Percentiles rank a stretch among this genome's conserved stretches.
Evolutionary conservation across 2,113 vertebrate species (phyloP).

Genomic region (Megaceryle torquata): DNA sequence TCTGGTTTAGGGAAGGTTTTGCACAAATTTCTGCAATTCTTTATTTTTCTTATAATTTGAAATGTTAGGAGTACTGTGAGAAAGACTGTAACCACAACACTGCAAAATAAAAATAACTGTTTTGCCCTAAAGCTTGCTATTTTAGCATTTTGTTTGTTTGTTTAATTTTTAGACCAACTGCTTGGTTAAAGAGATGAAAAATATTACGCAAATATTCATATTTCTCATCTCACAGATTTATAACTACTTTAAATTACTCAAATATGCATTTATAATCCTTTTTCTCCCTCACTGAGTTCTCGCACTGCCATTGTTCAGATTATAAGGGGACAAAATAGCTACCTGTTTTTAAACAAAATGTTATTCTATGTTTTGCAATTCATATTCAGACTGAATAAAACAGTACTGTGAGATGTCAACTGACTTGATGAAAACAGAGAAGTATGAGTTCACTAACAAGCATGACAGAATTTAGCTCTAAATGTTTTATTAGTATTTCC

Average conservation of each 20-base stretch:
- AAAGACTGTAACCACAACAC: not conserved
- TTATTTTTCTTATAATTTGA: not conserved
- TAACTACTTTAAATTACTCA: not conserved
- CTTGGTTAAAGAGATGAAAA: not conserved
- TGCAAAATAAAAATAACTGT: not conserved
- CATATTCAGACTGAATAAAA: not conserved
- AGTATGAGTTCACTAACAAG: not conserved
- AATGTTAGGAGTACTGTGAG: not conserved
- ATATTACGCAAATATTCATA: not conserved
- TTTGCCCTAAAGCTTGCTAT: not conserved
- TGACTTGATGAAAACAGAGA: not conserved
- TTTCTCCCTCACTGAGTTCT: not conserved
- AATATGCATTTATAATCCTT: not conserved
- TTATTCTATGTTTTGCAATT: not conserved
- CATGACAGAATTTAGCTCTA: not conserved
- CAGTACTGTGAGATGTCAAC: fast-evolving
- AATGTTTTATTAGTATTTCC: not conserved
- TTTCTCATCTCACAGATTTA: not conserved
- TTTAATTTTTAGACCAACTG: not conserved
- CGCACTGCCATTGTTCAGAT: not conserved
- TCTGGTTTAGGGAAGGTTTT: not conserved
- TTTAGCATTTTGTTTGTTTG: not conserved
- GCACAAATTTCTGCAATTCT: not conserved
- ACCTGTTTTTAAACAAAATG: not conserved
- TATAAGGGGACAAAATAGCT: not conserved